A percentile compares a stretch with the other conserved stretches of the same genome.
phyloP scores from a whole-genome alignment of 2,888 invertebrate genomes.

The Drosophila aldrichi region DNA sequence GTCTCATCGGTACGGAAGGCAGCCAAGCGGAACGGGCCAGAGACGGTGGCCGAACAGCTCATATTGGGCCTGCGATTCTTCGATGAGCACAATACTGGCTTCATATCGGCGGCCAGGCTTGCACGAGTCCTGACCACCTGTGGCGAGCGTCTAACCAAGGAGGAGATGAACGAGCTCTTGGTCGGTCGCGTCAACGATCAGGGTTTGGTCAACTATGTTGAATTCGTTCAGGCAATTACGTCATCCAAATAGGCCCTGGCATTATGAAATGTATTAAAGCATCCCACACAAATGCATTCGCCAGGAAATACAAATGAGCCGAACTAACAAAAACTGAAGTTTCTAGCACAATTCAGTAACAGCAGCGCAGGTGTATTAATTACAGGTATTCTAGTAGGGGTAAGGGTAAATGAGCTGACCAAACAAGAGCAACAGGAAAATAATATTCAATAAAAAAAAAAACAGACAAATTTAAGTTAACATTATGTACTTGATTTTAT shows the following conservation, averaged over 20 bases:
- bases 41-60: constrained; percentile 29
- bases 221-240: constrained; percentile 45
- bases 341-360: background rate
- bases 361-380: background rate
- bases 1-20: background rate
- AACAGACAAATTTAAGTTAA: background rate
- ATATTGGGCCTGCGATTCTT: constrained; percentile 36
- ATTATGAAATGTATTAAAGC: background rate
- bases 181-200: constrained; percentile 39
- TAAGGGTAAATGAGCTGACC: background rate
- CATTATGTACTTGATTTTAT: background rate
- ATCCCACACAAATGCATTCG: constrained; percentile 10
- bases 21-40: background rate
- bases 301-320: constrained; percentile 1
- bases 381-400: background rate
- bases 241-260: constrained; percentile 7
- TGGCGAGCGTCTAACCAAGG: constrained; percentile 43
- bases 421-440: background rate
- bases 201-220: constrained; percentile 55
- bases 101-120: constrained; percentile 43
- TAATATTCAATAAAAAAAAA: background rate
- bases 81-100: constrained; percentile 52
- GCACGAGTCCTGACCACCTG: constrained; percentile 32
- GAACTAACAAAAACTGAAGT: background rate
- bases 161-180: constrained; percentile 53